Evolutionary conservation across 2,888 invertebrate genomes (phyloP).

Genomic region (Galerucella nymphaeae): DNA sequence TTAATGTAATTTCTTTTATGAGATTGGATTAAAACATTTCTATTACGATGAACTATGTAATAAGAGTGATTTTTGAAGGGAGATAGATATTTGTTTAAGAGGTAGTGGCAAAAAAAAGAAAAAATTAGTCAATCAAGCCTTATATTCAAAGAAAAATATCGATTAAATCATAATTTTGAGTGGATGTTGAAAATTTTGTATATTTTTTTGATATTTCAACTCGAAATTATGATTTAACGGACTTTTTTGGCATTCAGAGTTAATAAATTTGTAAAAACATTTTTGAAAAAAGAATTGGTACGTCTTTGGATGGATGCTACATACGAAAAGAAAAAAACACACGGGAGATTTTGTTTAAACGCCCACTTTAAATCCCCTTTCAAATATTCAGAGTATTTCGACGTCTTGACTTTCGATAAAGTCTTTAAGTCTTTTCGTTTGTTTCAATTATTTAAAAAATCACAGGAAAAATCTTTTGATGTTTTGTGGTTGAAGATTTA

Average conservation of each 20-base stretch:
- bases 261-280: not conserved
- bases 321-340: not conserved
- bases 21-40: not conserved
- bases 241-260: too few species aligned
- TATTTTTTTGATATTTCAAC: too few species aligned
- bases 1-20: too few species aligned
- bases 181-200: too few species aligned
- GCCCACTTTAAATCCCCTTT: conserved; percentile 46
- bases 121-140: too few species aligned
- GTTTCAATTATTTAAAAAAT: conserved; percentile 21
- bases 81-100: too few species aligned
- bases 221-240: too few species aligned
- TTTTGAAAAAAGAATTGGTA: not conserved
- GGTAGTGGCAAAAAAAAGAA: too few species aligned
- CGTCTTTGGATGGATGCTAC: not conserved
- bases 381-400: conserved; percentile 16
- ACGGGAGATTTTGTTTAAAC: not conserved
- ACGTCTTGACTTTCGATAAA: conserved; percentile 7
- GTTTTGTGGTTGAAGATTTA: conserved; percentile 10
- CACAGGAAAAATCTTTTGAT: conserved; percentile 17
- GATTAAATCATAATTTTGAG: too few species aligned
- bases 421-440: conserved; percentile 22
- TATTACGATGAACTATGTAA: not conserved
- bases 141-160: too few species aligned
- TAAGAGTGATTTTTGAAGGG: too few species aligned